phyloP scores from a whole-genome alignment of 2,797 vertebrate genomes.

The Chelidonichthys spinosus region DNA sequence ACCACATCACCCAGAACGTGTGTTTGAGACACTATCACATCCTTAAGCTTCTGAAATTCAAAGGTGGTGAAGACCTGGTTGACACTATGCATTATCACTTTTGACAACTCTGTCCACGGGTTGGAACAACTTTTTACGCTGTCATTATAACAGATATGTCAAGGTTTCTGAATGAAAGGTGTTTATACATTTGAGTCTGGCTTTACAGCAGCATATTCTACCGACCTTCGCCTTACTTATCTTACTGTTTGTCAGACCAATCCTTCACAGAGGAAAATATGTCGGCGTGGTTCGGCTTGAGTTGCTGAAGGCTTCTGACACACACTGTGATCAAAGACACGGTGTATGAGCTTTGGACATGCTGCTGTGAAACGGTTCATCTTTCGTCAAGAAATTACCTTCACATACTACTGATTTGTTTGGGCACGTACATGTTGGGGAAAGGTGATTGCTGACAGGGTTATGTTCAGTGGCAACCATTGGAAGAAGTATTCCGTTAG shows the following conservation, averaged over 20 bases:
- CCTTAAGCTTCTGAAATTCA: not conserved
- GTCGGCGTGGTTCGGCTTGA: not conserved
- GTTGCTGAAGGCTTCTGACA: not conserved
- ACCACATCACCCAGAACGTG: constrained; percentile 3
- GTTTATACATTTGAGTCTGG: not conserved
- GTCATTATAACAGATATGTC: too few relatives aligned
- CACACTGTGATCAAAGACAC: not conserved
- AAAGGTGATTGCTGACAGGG: not conserved
- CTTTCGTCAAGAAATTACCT: not conserved
- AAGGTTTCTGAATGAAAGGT: not conserved
- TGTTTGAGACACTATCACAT: not conserved
- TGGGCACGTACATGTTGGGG: not conserved
- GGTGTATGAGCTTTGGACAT: not conserved
- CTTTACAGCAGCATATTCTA: not conserved
- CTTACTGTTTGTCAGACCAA: not conserved
- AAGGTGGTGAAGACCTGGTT: not conserved
- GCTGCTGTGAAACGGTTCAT: constrained; percentile 6
- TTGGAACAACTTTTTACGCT: too few relatives aligned
- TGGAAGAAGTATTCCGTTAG: not conserved
- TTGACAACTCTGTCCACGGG: not conserved
- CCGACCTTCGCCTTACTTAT: not conserved
- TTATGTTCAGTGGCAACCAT: not conserved
- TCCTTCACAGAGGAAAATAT: not conserved
- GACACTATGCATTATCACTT: not conserved
- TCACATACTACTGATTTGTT: not conserved